These are phyloP conservation scores for Notocelia uddmanniana DNA, from an alignment of 2,888 invertebrate species.

Conservation along the genomic window DNA sequence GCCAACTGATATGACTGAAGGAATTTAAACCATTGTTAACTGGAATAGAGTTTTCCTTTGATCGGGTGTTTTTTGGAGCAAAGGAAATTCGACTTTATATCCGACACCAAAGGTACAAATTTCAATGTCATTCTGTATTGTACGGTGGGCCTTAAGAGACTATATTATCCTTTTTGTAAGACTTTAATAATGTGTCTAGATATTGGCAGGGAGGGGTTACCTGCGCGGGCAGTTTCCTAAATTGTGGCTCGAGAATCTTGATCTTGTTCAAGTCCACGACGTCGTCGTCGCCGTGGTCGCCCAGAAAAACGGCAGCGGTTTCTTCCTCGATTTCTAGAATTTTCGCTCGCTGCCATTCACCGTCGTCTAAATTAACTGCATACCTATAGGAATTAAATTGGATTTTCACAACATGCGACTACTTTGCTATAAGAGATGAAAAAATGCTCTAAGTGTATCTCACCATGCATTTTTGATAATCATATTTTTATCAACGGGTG, in stretches of 20 bases:
- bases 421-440: background rate
- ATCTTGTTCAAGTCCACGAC: constrained; percentile 83
- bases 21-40: too few species aligned
- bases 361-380: constrained; percentile 75
- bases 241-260: constrained; percentile 87
- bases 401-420: background rate
- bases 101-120: too few species aligned
- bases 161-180: too few species aligned
- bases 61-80: too few species aligned
- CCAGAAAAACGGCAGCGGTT: constrained; percentile 87
- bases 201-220: constrained; percentile 61
- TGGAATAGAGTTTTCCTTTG: too few species aligned
- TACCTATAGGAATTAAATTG: constrained; percentile 63
- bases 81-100: too few species aligned
- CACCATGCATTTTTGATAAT: constrained; percentile 78
- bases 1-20: too few species aligned
- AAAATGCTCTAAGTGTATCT: constrained; percentile 49
- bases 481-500: constrained; percentile 77
- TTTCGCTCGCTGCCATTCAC: constrained; percentile 85
- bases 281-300: constrained; percentile 91
- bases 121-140: too few species aligned
- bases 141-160: too few species aligned
- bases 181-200: too few species aligned
- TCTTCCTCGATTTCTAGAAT: constrained; percentile 83
- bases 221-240: constrained; percentile 89